These are phyloP conservation scores for Luffia ferchaultella DNA, from an alignment of 2,888 invertebrate genomes.

Conservation along the genomic window DNA sequence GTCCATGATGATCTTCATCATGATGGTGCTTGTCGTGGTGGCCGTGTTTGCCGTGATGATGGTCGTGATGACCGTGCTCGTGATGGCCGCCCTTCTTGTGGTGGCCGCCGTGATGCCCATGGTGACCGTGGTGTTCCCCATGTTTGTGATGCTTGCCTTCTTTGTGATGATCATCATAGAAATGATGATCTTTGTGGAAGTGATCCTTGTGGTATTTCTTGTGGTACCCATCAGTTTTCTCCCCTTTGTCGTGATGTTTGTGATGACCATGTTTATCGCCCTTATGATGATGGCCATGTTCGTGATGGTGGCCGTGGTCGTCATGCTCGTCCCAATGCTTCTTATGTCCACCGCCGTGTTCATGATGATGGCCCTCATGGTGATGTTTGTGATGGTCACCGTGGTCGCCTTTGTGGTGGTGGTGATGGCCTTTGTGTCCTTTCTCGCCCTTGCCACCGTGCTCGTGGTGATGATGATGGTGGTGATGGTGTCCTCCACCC, in stretches of 20 bases:
- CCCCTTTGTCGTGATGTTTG: conserved; percentile 54
- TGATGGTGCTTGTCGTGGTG: conserved; percentile 56
- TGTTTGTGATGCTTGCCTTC: conserved; percentile 59
- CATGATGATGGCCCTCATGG: conserved; percentile 47
- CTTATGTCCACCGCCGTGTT: conserved; percentile 51
- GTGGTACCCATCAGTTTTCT: conserved; percentile 51
- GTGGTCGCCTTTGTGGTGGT: conserved; percentile 54
- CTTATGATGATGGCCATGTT: conserved; percentile 54
- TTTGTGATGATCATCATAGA: conserved; percentile 53
- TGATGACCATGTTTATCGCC: conserved; percentile 53
- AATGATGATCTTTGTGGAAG: conserved; percentile 59
- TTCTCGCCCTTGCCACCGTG: conserved; percentile 51
- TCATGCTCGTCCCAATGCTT: conserved; percentile 53
- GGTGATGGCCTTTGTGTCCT: conserved; percentile 56
- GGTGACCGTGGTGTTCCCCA: conserved; percentile 52
- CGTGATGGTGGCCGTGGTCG: conserved; percentile 49
- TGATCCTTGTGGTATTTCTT: conserved; percentile 57
- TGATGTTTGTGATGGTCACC: conserved; percentile 52
- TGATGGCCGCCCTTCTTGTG: conserved; percentile 59
- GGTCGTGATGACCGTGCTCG: conserved; percentile 49
- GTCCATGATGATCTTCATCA: conserved; percentile 53
- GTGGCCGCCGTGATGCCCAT: conserved; percentile 43
- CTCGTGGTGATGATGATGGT: conserved; percentile 48
- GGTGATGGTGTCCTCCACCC: conserved; percentile 53
- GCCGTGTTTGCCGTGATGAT: conserved; percentile 51